A percentile compares a stretch with the other conserved stretches of the same genome.
phyloP scores from a whole-genome alignment of 2,113 vertebrate species.

The Xenopus borealis region DNA sequence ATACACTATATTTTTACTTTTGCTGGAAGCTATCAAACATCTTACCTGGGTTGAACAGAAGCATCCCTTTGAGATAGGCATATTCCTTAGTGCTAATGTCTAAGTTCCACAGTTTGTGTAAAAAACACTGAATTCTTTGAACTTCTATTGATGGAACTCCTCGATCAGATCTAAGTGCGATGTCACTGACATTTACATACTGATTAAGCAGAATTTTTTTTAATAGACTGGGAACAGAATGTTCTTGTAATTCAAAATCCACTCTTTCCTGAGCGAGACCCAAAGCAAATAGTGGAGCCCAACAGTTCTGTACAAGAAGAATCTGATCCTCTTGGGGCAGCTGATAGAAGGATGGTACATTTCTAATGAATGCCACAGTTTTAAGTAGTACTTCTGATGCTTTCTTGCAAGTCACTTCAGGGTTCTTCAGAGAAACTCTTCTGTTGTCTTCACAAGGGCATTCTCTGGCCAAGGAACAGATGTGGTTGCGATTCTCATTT shows the following conservation, averaged over 20 bases:
- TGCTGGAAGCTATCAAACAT: neutral
- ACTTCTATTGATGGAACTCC: constrained; percentile 42
- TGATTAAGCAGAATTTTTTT: constrained; percentile 54
- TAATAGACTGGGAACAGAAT: constrained; percentile 51
- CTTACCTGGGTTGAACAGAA: constrained; percentile 57
- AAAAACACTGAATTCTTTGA: constrained; percentile 52
- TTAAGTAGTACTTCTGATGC: constrained; percentile 56
- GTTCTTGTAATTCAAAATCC: constrained; percentile 54
- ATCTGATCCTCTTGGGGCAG: constrained; percentile 52
- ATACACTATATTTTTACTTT: no score
- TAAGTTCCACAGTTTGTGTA: constrained; percentile 53
- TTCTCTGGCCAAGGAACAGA: neutral
- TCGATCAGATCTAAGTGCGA: neutral
- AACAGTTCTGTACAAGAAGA: constrained; percentile 49
- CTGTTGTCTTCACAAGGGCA: constrained; percentile 45
- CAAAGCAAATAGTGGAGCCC: constrained; percentile 53
- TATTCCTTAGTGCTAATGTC: constrained; percentile 54
- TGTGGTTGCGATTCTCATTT: neutral
- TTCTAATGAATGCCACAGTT: constrained; percentile 54
- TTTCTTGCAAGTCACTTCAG: constrained; percentile 42
- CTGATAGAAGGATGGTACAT: constrained; percentile 55
- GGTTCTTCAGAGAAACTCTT: constrained; percentile 47
- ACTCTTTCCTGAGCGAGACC: constrained; percentile 55
- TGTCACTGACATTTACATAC: constrained; percentile 25
- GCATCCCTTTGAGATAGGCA: constrained; percentile 58